Evolutionary conservation across 2,113 vertebrate genomes (phyloP), one percentile per base, ranked within the genome.

Genomic region (Prunella himalayana): DNA sequence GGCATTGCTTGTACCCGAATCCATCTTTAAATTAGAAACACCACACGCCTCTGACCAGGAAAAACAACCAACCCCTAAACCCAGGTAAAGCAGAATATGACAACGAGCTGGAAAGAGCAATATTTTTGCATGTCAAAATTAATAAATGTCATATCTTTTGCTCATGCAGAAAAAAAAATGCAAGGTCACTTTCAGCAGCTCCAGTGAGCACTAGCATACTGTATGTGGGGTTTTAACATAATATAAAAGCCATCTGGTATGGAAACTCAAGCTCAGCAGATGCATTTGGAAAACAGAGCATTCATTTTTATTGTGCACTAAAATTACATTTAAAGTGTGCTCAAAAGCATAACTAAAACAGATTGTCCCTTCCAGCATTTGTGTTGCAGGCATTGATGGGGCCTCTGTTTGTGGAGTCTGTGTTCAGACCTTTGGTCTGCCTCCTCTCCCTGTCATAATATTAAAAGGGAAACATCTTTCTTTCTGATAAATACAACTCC

Each of bases 301-400:
- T 90, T 97, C 94, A 60, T 95, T 97, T 96, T 80, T 96, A 95
- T 96, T 96, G 73, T 95, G 50, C n/a, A 79, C 89, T 97, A 97
- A 97, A 97, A 97, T 97, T 95, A 94, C 88, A 95, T 95, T 93
- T 93, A 94, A 96, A 95, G 78, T 94, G 60, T 94, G 76, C 85
- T 93, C 76, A 91, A 96, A 97, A 96, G 76, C 88, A 92, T 93
- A 97, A 95, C 86, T 95, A 91, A 98, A 95, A 76, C 75, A 97
- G 89, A 94, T 95, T 95, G 90, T 81, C 59, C 93, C 79, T 97
- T 70, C 73, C 59, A 93, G 71, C 85, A 39, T 60, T 96, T 75
- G 42, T 35, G 59, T 77, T 45, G 85, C 56, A 93, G 70, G 78
- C 94, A 53, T 66, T 60, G 77, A 31, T 35, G 95, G 71, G 31